A percentile compares a stretch with the other conserved stretches of the same genome.
Evolutionary conservation across 1,140 invertebrate species (phyloP).

Genomic region (Oryzaephilus surinamensis): DNA sequence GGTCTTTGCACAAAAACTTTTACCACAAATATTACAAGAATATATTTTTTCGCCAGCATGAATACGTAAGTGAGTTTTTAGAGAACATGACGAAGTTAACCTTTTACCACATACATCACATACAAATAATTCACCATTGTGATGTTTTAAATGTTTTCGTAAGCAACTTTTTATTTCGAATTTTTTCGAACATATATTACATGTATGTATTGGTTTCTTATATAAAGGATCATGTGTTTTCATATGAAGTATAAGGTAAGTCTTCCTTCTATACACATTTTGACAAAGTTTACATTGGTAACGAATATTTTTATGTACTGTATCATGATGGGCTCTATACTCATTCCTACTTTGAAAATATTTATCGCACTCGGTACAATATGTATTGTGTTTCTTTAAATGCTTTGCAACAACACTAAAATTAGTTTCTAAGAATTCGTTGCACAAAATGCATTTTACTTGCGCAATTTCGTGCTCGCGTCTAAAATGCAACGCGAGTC

Average conservation of each 20-base stretch:
- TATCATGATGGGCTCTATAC: background rate
- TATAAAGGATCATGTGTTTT: conserved; percentile 41
- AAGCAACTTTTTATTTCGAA: background rate
- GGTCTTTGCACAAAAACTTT: no score
- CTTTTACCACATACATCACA: conserved; percentile 1
- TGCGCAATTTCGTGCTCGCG: background rate
- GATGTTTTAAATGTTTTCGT: background rate
- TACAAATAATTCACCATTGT: background rate
- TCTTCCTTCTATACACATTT: conserved; percentile 42
- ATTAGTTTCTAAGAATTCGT: conserved; percentile 16
- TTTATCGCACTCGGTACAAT: no score
- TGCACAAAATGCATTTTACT: background rate
- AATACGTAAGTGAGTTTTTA: no score
- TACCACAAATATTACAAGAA: no score
- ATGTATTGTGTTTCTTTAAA: no score
- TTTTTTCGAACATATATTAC: background rate
- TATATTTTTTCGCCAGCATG: no score
- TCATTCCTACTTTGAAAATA: background rate
- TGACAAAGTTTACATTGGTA: conserved; percentile 42
- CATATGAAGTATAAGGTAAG: conserved; percentile 40
- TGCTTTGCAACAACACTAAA: conserved; percentile 1
- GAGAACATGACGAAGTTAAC: no score
- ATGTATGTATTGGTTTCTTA: background rate
- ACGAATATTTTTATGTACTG: conserved; percentile 4
- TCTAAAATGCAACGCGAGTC: no score